Evolutionary conservation across 2,797 vertebrate genomes (phyloP), one percentile per base, ranked within the genome.

Genomic region (Rhabdomys pumilio): DNA sequence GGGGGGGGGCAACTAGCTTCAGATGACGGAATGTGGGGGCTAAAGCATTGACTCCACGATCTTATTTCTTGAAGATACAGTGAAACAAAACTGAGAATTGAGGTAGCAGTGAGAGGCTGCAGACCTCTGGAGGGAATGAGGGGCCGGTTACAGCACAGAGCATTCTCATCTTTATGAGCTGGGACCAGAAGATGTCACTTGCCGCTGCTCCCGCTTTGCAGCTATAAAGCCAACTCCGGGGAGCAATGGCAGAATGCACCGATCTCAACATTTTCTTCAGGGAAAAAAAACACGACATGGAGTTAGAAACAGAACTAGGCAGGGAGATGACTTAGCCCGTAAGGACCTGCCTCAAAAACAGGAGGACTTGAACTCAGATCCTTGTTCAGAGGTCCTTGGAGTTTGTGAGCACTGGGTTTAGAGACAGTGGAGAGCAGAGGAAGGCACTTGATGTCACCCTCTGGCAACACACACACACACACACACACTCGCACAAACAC

Each of bases 1-100:
- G 55, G 73, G 73, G 34, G 75, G 55, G 73, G 73, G 34, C 57
- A 22, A 0, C 34, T 69, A 26, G 22, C 55, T 81, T 61, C 9
- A 15, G 53, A 29, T 0, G n/a, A 24, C 0, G 19, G 29, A 15
- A 15, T 19, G 0, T 1, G 63, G 11, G 50, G 44, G 50, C 44
- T 6, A 1, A 53, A 12, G 67, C 17, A 4, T 2, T 34, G 90
- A 44, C 22, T 84, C 22, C 4, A 6, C 0, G 38, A 59, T 34
- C 50, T 41, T 22, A 0, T 14, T 73, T n/a, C 53, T 41, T 44
- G 31, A 44, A 41, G 44, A 83, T 69, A 47, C 81, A 22, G 84
- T 12, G 81, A 69, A 19, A 47, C 38, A 50, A 24, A 41, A 8
- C 34, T 4, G 9, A 22, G 34, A 24, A 2, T 6, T 0, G 6